Base-by-base conservation (phyloP, 2,113 vertebrate species). In the Trogon melanurus region DNA sequence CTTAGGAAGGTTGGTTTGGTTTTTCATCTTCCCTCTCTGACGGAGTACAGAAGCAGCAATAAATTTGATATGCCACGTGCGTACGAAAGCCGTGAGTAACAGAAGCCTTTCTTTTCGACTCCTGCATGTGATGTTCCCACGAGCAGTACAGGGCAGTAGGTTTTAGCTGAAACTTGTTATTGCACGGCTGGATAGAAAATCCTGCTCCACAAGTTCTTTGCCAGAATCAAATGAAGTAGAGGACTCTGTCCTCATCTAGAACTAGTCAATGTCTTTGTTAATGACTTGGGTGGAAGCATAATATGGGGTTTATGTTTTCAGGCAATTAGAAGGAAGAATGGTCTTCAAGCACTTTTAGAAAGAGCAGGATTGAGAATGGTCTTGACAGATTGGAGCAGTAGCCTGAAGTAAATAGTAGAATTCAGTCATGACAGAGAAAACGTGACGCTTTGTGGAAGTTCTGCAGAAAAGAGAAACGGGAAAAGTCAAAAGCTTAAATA, bases 181-280 rank as follows among this genome's bases (percentile, higher is more conserved):
- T 0, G 0, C 3, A 12, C 2, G 5, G 8, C 29, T 71, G 9
- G 3, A 41, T 79, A 44, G 34, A 79, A 89, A 56, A 18, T 85
- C 11, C 22, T 16, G 25, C 18, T 32, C 13, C 15, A 25, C 0
- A 0, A 64, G 14, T 25, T 82, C 23, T 53, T 47, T 79, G n/a
- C 60, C 56, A 85, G 14, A 44, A 60, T 79, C 11, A 66, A 67
- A 67, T 47, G 44, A 45, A 50, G 41, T 5, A 70, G 48, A 82
- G 56, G 44, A 78, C 45, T 32, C 67, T 79, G 38, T 84, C 25
- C 29, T 91, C 48, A 56, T 51, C 11, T 38, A n/a, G 38, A 78
- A 66, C 18, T 66, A 58, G 50, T 83, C 47, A 47, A 51, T 47
- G 45, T 78, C 36, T 41, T 41, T 41, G 32, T 56, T 76, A 84